Evolutionary conservation across 2,113 vertebrate species (phyloP).

Genomic region (Carassius gibelio): DNA sequence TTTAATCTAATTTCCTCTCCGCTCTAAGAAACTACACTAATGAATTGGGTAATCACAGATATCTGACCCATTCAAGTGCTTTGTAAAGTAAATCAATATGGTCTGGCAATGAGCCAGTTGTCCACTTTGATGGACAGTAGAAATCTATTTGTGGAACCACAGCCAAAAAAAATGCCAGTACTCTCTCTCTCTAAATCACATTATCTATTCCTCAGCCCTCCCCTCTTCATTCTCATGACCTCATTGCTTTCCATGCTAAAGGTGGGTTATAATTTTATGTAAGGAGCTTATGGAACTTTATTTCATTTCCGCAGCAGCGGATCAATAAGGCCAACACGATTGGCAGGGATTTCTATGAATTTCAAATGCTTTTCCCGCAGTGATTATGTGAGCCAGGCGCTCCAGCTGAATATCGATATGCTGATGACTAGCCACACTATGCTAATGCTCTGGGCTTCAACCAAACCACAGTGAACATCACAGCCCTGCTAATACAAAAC

Average conservation of each 20-base stretch:
- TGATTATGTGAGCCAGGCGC: constrained; percentile 57
- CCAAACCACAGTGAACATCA: constrained; percentile 8
- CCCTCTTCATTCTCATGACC: constrained; percentile 1
- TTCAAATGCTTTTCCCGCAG: constrained; percentile 64
- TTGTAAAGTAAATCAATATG: constrained; percentile 79
- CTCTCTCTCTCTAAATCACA: constrained; percentile 19
- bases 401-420: constrained; percentile 65
- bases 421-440: constrained; percentile 46
- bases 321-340: constrained; percentile 65
- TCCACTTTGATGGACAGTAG: constrained; percentile 73
- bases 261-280: neutral
- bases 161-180: constrained; percentile 64
- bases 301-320: constrained; percentile 61
- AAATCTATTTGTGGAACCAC: constrained; percentile 70
- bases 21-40: constrained; percentile 72
- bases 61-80: constrained; percentile 75
- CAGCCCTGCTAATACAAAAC: constrained; percentile 23
- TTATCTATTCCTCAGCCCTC: neutral
- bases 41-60: constrained; percentile 81
- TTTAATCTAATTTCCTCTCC: constrained; percentile 75
- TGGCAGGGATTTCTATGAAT: constrained; percentile 73
- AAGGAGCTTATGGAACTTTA: constrained; percentile 38
- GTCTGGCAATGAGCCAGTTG: constrained; percentile 69
- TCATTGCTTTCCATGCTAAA: neutral
- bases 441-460: constrained; percentile 45